Base-by-base conservation (phyloP, 2,797 vertebrate species). In the Etheostoma perlongum region DNA sequence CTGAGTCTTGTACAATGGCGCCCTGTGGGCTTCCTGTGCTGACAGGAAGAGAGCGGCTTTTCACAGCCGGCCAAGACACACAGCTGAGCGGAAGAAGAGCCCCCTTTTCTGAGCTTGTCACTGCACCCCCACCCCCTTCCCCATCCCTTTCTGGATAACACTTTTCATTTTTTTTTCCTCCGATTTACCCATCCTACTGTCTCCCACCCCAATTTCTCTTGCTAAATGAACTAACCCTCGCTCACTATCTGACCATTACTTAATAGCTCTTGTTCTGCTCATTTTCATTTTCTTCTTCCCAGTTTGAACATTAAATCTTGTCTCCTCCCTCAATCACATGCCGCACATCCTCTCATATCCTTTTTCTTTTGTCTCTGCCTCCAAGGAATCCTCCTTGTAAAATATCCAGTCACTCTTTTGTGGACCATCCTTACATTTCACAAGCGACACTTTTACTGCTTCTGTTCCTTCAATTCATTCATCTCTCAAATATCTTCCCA, bases 61-160 rank as follows among this genome's bases (percentile, higher is more conserved):
- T 94, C 93, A 94, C 90, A 86, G 88, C 73, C 84, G 69, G 93
- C 93, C 93, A 94, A 94, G 87, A 84, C 87, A 77, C 89, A 81
- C 93, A 94, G 93, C 93, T 94, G 93, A 93, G 88, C 91, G 93
- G 93, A 94, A 93, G 91, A 85, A 46, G 70, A 88, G 74, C 73
- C 89, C 89, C 88, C 85, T 84, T 40, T 64, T 90, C 80, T 85
- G 82, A 75, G 84, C 75, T 53, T 52, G 70, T 78, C 83, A 67
- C 72, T 23, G 40, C 82, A 54, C 47, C 55, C 60, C 58, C 53
- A 66, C 2, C 59, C 73, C 64, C 27, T n/a, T 54, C 66, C 25
- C 75, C 69, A 48, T 57, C 27, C 0, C 74, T 79, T 46, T 83
- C 61, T 88, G 72, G 65, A 81, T 82, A 72, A 57, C 70, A 77